These are phyloP conservation scores for Zophobas morio DNA, from an alignment of 1,140 invertebrate species.

Conservation along the genomic window DNA sequence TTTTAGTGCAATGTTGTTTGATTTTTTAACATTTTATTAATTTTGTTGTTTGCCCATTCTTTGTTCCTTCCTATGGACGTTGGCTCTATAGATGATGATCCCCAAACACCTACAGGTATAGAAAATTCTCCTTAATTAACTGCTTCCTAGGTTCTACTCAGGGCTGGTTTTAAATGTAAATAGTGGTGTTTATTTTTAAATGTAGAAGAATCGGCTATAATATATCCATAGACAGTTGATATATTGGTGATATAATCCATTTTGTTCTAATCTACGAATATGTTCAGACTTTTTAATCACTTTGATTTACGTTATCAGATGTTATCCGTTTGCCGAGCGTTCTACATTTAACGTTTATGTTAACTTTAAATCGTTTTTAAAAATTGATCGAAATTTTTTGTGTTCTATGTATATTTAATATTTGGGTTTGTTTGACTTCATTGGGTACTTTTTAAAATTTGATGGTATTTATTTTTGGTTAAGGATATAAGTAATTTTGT, in stretches of 20 bases:
- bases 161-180: conserved; percentile 27
- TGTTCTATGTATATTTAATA: no score
- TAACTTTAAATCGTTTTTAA: no score
- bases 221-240: background rate
- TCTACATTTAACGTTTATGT: no score
- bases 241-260: no score
- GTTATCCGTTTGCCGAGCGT: no score
- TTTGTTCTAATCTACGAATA: no score
- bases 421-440: no score
- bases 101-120: conserved; percentile 59
- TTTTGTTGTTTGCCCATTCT: conserved; percentile 59
- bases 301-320: no score
- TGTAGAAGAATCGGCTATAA: background rate
- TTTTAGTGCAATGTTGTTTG: conserved; percentile 48
- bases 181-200: conserved; percentile 9
- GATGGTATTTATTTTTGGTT: background rate
- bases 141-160: conserved; percentile 20
- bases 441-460: background rate
- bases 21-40: conserved; percentile 53
- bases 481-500: background rate
- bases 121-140: conserved; percentile 45
- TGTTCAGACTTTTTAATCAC: no score
- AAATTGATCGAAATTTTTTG: no score
- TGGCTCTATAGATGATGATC: conserved; percentile 62
- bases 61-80: conserved; percentile 62